Evolutionary conservation across 2,888 invertebrate species (phyloP), one percentile per base, ranked within the genome.

Genomic region (Scrobipalpa atriplicella): DNA sequence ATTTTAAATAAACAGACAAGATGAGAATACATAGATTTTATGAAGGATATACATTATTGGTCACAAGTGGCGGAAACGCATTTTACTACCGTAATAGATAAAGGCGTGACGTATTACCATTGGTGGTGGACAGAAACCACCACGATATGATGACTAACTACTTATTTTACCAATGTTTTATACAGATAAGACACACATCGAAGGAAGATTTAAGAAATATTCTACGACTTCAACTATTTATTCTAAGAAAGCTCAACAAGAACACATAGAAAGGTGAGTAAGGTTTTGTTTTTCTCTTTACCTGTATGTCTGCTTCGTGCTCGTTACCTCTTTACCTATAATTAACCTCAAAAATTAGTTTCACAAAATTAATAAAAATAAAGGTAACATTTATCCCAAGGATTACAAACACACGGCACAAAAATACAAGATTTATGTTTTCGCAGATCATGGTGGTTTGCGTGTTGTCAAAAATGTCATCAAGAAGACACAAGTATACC

Each of bases 361-460:
- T 43, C 29, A 29, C 29, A 29, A 29, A 29, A n/a, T n/a, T n/a
- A n/a, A n/a, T n/a, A n/a, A n/a, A n/a, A n/a, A n/a, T n/a, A 51
- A 51, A 41, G 41, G 2, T 41, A 11, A 41, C 11, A 41, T 41
- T 41, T 41, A 41, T 41, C 41, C n/a, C n/a, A n/a, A n/a, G n/a
- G n/a, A n/a, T n/a, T n/a, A n/a, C n/a, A n/a, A n/a, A n/a, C n/a
- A n/a, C n/a, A n/a, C n/a, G n/a, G n/a, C n/a, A n/a, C n/a, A n/a
- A n/a, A n/a, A n/a, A n/a, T n/a, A n/a, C n/a, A n/a, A n/a, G n/a
- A n/a, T 11, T n/a, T 13, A 29, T 36, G 10, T 65, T 64, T 39
- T 51, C 11, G 38, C 82, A 95, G 95, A 73, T 96, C 96, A 41
- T 96, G 96, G 96, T 94, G 96, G 89, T 95, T 95, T 78, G 84